phyloP scores from a whole-genome alignment of 2,888 invertebrate species.

The Drosophila cracens region DNA sequence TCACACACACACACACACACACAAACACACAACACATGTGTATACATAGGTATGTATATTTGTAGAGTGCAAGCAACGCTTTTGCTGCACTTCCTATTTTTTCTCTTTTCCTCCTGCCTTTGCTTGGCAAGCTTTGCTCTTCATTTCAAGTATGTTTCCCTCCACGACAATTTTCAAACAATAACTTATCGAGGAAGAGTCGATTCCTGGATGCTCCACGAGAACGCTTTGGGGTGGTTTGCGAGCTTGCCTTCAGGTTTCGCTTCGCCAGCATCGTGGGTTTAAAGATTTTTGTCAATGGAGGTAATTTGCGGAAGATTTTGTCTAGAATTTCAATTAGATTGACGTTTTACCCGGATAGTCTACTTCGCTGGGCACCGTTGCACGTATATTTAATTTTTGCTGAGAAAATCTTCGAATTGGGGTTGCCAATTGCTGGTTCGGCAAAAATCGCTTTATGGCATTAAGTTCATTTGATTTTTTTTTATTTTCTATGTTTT shows the following conservation, averaged over 20 bases:
- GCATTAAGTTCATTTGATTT: constrained; percentile 23
- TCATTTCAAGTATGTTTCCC: constrained; percentile 56
- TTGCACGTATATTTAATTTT: constrained; percentile 24
- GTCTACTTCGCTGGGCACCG: constrained; percentile 8
- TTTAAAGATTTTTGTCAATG: constrained; percentile 85
- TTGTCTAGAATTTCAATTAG: constrained; percentile 85
- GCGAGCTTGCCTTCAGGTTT: constrained; percentile 64
- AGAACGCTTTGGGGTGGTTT: constrained; percentile 21
- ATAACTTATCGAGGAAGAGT: constrained; percentile 55
- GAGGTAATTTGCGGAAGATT: constrained; percentile 85
- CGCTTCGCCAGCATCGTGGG: constrained; percentile 62
- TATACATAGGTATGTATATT: constrained; percentile 10
- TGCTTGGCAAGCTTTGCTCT: constrained; percentile 27
- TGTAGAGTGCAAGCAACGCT: constrained; percentile 17
- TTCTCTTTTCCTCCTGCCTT: constrained; percentile 39
- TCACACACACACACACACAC: constrained; percentile 32
- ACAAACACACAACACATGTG: too few relatives aligned
- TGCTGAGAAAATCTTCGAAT: constrained; percentile 7
- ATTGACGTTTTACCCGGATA: constrained; percentile 75
- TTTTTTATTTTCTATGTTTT: not conserved
- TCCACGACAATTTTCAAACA: constrained; percentile 41
- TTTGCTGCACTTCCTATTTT: constrained; percentile 49
- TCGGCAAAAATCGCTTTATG: constrained; percentile 44
- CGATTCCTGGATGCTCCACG: constrained; percentile 14
- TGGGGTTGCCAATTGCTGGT: constrained; percentile 25